phyloP scores from a whole-genome alignment of 1,140 invertebrate genomes.

The Ostrea edulis region DNA sequence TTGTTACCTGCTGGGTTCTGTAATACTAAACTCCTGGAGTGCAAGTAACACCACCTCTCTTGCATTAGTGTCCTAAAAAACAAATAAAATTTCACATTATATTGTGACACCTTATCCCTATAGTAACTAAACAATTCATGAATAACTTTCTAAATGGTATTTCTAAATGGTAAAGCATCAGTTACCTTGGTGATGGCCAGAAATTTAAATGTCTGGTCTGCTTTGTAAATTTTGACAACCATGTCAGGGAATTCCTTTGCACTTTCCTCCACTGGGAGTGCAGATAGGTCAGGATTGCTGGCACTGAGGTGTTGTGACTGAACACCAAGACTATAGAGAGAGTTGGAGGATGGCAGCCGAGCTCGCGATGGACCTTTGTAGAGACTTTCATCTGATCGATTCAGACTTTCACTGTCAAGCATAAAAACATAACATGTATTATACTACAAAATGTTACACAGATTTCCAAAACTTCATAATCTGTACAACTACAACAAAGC shows the following conservation, averaged over 20 bases:
- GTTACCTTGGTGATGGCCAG: slow-evolving; percentile 93
- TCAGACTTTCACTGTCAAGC: slow-evolving; percentile 63
- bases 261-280: slow-evolving; percentile 70
- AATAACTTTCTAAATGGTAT: not conserved
- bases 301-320: slow-evolving; percentile 83
- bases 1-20: slow-evolving; percentile 85
- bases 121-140: not conserved
- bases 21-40: slow-evolving; percentile 97
- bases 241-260: slow-evolving; percentile 95
- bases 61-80: slow-evolving; percentile 92
- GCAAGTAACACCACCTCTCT: slow-evolving; percentile 99
- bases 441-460: no score
- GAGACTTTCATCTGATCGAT: slow-evolving; percentile 74
- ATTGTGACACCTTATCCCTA: not conserved
- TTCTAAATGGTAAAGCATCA: not conserved
- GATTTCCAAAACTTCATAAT: no score
- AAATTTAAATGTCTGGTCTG: slow-evolving; percentile 98
- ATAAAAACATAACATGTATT: no score
- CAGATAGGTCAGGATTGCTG: slow-evolving; percentile 91
- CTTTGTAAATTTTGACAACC: slow-evolving; percentile 94
- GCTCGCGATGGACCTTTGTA: slow-evolving; percentile 62
- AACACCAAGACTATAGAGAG: slow-evolving; percentile 62
- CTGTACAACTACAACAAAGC: no score
- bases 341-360: slow-evolving; percentile 69
- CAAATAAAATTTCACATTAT: not conserved